These are phyloP conservation scores for Dreissena rostriformis DNA, from an alignment of 1,140 invertebrate species.

Conservation along the genomic window DNA sequence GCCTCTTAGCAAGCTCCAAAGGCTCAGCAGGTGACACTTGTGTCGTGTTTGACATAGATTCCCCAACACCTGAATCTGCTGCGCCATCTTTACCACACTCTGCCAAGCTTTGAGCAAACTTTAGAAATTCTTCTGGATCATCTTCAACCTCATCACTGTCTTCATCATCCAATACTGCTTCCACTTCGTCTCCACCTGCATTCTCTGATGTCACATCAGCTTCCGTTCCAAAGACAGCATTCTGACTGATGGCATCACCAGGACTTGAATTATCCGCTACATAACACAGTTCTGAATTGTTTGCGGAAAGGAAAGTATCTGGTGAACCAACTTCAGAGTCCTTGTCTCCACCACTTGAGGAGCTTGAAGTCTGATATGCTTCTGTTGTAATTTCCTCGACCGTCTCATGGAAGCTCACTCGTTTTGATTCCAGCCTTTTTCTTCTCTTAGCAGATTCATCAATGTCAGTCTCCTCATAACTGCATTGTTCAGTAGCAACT, in stretches of 20 bases:
- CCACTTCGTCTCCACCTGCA: slow-evolving; percentile 26
- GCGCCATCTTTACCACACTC: slow-evolving; percentile 68
- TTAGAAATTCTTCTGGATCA: slow-evolving; percentile 58
- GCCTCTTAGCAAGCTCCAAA: slow-evolving; percentile 46
- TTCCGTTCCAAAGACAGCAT: slow-evolving; percentile 14
- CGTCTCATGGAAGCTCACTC: slow-evolving; percentile 71
- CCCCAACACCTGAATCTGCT: slow-evolving; percentile 71
- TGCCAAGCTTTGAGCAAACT: slow-evolving; percentile 67
- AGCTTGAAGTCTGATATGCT: slow-evolving; percentile 22
- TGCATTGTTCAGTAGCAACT: neutral
- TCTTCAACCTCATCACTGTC: slow-evolving; percentile 45
- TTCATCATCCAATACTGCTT: slow-evolving; percentile 19
- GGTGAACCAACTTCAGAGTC: slow-evolving; percentile 34
- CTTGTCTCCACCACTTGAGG: slow-evolving; percentile 21
- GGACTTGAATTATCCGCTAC: neutral
- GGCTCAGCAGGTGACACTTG: slow-evolving; percentile 68
- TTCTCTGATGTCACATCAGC: slow-evolving; percentile 19
- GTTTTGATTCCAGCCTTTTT: slow-evolving; percentile 60
- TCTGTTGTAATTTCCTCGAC: slow-evolving; percentile 53
- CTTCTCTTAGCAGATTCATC: slow-evolving; percentile 27
- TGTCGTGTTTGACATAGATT: slow-evolving; percentile 50
- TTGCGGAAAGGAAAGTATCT: slow-evolving; percentile 20
- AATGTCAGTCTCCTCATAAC: slow-evolving; percentile 41
- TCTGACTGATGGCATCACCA: slow-evolving; percentile 7
- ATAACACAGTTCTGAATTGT: slow-evolving; percentile 35